phyloP scores from a whole-genome alignment of 2,113 vertebrate species.

The Rhineura floridana region DNA sequence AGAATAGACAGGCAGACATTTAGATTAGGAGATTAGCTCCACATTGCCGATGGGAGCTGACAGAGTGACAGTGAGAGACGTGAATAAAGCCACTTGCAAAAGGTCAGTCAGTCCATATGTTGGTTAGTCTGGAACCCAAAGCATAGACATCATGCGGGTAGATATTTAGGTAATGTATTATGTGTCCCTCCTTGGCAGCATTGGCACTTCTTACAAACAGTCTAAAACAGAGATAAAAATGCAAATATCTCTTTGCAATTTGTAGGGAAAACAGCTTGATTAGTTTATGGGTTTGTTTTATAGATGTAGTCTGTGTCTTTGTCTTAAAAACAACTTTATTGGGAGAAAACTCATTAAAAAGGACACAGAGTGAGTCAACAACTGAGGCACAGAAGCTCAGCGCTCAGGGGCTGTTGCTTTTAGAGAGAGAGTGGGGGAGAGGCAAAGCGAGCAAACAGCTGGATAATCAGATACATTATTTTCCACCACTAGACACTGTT shows the following conservation, averaged over 20 bases:
- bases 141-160: neutral
- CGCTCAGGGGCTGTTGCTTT: neutral
- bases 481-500: neutral
- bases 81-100: neutral
- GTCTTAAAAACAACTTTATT: slow-evolving; percentile 4
- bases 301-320: neutral
- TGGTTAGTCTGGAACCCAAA: neutral
- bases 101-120: neutral
- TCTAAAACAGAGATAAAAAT: slow-evolving; percentile 22
- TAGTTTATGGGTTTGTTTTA: slow-evolving; percentile 15
- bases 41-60: neutral
- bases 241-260: neutral
- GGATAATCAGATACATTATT: neutral
- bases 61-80: neutral
- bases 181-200: neutral
- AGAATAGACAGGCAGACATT: neutral
- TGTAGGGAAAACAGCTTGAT: slow-evolving; percentile 8
- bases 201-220: neutral
- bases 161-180: neutral
- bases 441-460: neutral
- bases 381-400: neutral
- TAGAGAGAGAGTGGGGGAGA: neutral
- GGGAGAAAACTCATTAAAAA: slow-evolving; percentile 6
- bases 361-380: slow-evolving; percentile 1
- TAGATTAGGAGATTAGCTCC: neutral